Percentiles rank a stretch among this genome's conserved stretches.
Evolutionary conservation across 2,113 vertebrate genomes (phyloP).

Genomic region (Burhinus bistriatus): DNA sequence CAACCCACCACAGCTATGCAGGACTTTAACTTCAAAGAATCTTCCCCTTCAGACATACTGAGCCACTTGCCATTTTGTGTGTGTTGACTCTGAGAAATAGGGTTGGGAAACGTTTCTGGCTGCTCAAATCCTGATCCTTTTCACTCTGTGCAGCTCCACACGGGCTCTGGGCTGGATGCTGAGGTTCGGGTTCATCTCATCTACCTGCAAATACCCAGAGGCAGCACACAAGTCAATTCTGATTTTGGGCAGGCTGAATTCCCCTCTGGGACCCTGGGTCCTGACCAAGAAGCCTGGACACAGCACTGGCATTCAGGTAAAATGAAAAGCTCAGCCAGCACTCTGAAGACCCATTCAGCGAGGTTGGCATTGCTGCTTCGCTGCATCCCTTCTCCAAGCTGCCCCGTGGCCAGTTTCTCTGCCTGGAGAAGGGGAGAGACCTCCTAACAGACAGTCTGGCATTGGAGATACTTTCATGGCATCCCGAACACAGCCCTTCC

Average conservation of each 20-base stretch:
- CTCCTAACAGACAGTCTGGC: background rate
- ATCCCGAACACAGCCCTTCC: background rate
- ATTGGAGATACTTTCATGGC: background rate
- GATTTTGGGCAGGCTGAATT: background rate
- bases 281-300: background rate
- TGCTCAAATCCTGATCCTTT: background rate
- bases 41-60: background rate
- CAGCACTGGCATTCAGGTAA: background rate
- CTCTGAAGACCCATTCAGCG: background rate
- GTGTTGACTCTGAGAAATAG: background rate
- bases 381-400: background rate
- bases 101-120: background rate
- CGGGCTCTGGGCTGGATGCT: background rate
- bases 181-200: background rate
- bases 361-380: background rate
- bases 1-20: background rate
- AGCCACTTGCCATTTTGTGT: background rate
- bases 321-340: background rate
- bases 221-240: background rate
- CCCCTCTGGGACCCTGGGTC: background rate
- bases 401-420: background rate
- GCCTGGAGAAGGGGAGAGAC: background rate
- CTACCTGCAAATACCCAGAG: background rate
- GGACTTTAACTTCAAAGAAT: background rate
- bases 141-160: background rate